Evolutionary conservation across 2,888 invertebrate genomes (phyloP), one percentile per base, ranked within the genome.

Genomic region (Tachina lurida): DNA sequence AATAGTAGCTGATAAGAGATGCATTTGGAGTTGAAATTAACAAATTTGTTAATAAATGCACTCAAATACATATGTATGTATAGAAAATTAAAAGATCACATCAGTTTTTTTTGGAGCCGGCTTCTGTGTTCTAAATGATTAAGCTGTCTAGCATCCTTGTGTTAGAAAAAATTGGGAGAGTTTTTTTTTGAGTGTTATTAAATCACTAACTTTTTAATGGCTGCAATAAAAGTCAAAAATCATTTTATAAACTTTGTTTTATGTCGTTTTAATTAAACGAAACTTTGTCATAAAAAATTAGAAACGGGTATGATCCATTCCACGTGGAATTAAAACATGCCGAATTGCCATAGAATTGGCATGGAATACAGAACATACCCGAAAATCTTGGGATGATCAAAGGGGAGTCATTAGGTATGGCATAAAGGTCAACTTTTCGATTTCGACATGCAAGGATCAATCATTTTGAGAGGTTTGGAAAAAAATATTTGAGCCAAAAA

Each of bases 11-110:
- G 58, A 77, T 78, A 70, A 62, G 19, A 60, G 19, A 60, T 56
- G 12, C 5, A 4, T 54, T 58, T 47, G 13, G 8, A 31, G 19
- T 22, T 45, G 49, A 47, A 52, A 22, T 10, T 10, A 47, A 79
- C 63, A 75, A n/a, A 84, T 75, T 65, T 84, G 83, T 83, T 62
- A 73, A 60, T 83, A 47, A 67, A 17, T 73, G 77, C 67, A 67
- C 9, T 73, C 47, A 77, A 73, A 73, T 49, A 58, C 60, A 17
- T 74, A 60, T 47, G 67, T 49, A 58, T 65, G 15, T 74, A 60
- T 47, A 47, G 15, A 56, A n/a, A 58, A 71, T n/a, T 58, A 1
- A 7, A n/a, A 60, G 58, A 73, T 58, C 13, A 71, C 22, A 58
- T 45, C 22, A 58, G n/a, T 31, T 15, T 4, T 19, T 22, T 17